These are phyloP conservation scores for Denticeps clupeoides DNA, from an alignment of 2,797 vertebrate species.

Conservation along the genomic window DNA sequence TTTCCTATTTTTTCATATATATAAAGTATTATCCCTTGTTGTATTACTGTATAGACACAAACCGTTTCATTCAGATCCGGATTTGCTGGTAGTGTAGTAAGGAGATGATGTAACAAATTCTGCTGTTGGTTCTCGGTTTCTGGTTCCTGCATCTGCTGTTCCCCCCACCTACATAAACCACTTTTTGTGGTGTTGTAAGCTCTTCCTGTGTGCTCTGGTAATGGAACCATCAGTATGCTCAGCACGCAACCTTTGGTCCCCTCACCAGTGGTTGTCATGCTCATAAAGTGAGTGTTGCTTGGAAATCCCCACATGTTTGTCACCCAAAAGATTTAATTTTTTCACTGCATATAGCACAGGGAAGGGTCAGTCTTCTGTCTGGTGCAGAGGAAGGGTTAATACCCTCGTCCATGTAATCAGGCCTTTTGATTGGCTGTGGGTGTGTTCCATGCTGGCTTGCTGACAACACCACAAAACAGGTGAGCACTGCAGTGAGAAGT, in stretches of 20 bases:
- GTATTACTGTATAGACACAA: too few species aligned
- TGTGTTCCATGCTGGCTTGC: neutral
- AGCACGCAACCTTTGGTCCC: constrained; percentile 3
- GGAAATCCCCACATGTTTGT: constrained; percentile 1
- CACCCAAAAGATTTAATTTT: too few species aligned
- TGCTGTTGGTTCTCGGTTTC: too few species aligned
- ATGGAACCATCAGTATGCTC: neutral
- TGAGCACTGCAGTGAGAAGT: neutral
- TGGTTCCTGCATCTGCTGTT: constrained; percentile 27
- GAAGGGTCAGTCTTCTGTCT: neutral
- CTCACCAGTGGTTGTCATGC: neutral
- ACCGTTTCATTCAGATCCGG: too few species aligned
- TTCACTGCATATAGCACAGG: neutral
- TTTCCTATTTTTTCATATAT: too few species aligned
- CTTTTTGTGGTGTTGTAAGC: constrained; percentile 2
- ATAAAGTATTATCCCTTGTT: too few species aligned
- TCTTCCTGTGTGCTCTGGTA: constrained; percentile 1
- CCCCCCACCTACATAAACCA: constrained; percentile 3
- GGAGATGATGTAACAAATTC: too few species aligned
- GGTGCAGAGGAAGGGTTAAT: neutral
- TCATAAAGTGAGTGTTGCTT: neutral
- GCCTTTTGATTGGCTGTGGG: constrained; percentile 1
- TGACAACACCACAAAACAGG: neutral
- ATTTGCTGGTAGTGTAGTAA: too few species aligned
- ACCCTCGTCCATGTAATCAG: neutral